Percentiles rank a stretch among this genome's conserved stretches.
These are phyloP conservation scores for Palaemon carinicauda DNA, from an alignment of 1,140 invertebrate species.

Conservation along the genomic window DNA sequence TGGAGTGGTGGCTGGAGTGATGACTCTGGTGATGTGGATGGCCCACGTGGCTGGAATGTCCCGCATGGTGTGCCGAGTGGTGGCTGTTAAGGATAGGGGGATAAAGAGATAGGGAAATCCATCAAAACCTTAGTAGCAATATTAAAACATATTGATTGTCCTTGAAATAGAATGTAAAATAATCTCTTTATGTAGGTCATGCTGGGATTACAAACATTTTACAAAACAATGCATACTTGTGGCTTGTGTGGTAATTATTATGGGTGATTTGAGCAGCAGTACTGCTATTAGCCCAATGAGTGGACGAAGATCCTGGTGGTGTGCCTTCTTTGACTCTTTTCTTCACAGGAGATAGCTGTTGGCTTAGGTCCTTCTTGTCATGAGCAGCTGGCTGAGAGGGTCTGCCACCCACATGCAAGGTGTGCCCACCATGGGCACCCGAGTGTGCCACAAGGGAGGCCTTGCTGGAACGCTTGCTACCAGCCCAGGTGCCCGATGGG, in stretches of 20 bases:
- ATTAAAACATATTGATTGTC: neutral
- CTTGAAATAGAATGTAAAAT: neutral
- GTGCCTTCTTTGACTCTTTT: conserved; percentile 96
- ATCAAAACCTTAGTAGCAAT: neutral
- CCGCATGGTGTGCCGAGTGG: conserved; percentile 34
- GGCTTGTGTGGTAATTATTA: conserved; percentile 44
- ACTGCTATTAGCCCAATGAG: conserved; percentile 33
- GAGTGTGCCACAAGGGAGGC: conserved; percentile 48
- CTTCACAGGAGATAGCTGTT: conserved; percentile 90
- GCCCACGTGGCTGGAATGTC: conserved; percentile 30
- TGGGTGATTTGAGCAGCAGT: conserved; percentile 31
- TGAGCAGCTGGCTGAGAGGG: conserved; percentile 43
- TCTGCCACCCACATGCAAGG: conserved; percentile 39
- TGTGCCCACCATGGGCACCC: conserved; percentile 31
- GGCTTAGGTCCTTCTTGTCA: conserved; percentile 86
- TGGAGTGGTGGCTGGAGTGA: conserved; percentile 36
- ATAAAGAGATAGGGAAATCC: neutral
- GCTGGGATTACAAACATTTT: neutral
- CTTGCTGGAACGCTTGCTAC: conserved; percentile 58
- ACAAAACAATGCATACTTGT: conserved; percentile 21
- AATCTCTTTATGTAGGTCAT: neutral
- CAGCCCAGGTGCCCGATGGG: conserved; percentile 37
- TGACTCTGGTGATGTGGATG: conserved; percentile 38
- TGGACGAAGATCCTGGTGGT: conserved; percentile 50
- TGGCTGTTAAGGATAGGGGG: conserved; percentile 4